Base-by-base conservation (phyloP, 2,113 vertebrate genomes). In the Myanophis thanlyinensis region DNA sequence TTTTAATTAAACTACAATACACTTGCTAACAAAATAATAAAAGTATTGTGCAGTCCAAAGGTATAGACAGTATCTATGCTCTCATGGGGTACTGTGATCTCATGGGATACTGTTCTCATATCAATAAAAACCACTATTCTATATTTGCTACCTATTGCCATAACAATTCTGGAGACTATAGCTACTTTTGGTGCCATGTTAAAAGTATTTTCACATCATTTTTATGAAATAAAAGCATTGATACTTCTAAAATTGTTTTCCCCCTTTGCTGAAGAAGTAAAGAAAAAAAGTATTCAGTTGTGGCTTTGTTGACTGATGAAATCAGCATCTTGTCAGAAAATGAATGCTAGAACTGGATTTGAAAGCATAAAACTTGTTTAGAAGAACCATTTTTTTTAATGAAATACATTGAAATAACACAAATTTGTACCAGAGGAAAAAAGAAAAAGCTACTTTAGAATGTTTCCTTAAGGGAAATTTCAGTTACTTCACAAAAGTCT, bases 221-320 rank as follows among this genome's bases (percentile, higher is more conserved):
- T 44, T 85, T 59, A 2, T 30, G 30, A n/a, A 86, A 85, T 30
- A 59, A 48, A n/a, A 23, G 47, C 91, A 11, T 53, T 90, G 18
- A 49, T 89, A 92, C 92, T 90, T 87, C 92, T 95, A 94, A 91
- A 22, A 52, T 84, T 93, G 30, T 5, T 27, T 90, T 94, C 23
- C 35, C 18, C 87, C 35, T 91, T 88, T 90, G n/a, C 23, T 95
- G 12, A 47, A 54, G 18, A 40, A 94, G 94, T 92, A 84, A n/a
- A 86, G 15, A 8, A 93, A 95, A 86, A 89, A 85, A 9, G 51
- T 44, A 46, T 5, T 12, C 20, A 88, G 89, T 92, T 85, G 11
- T 93, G 54, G 62, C 25, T 87, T 89, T 92, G 51, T 94, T 94
- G 7, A 91, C 85, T 93, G 2, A 51, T 94, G 87, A 89, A 85